Percentiles rank a stretch among this genome's conserved stretches.
Conservation (phyloP, 1,140 invertebrate species). For the Metopolophium dirhodum region DNA sequence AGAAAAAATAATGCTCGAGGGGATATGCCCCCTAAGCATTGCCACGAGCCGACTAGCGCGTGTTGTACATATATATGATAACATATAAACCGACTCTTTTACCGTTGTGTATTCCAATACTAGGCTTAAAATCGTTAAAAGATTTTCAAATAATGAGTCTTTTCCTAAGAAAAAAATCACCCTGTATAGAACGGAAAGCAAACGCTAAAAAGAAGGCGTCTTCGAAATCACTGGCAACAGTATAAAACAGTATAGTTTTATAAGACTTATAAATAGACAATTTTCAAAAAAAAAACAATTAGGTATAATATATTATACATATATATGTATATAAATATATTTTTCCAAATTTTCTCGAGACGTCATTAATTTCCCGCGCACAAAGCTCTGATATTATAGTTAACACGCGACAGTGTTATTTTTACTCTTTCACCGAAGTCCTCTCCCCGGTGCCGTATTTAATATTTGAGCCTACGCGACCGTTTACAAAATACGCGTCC, state of each 20-base stretch:
- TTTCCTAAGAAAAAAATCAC: neutral
- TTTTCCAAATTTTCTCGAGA: neutral
- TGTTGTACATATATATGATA: too few species aligned
- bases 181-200: neutral
- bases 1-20: too few species aligned
- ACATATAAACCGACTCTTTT: too few species aligned
- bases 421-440: conserved; percentile 6
- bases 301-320: neutral
- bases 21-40: too few species aligned
- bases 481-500: neutral
- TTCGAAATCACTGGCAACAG: neutral
- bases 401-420: conserved; percentile 7
- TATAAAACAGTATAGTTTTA: neutral
- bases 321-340: neutral
- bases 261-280: neutral
- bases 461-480: neutral
- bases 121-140: neutral
- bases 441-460: neutral
- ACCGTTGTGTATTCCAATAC: too few species aligned
- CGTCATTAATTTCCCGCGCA: conserved; percentile 17
- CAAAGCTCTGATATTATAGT: neutral
- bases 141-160: too few species aligned
- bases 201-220: neutral
- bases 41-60: too few species aligned
- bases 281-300: neutral